Conservation (phyloP, 1,140 invertebrate genomes). For the Elysia chlorotica region DNA sequence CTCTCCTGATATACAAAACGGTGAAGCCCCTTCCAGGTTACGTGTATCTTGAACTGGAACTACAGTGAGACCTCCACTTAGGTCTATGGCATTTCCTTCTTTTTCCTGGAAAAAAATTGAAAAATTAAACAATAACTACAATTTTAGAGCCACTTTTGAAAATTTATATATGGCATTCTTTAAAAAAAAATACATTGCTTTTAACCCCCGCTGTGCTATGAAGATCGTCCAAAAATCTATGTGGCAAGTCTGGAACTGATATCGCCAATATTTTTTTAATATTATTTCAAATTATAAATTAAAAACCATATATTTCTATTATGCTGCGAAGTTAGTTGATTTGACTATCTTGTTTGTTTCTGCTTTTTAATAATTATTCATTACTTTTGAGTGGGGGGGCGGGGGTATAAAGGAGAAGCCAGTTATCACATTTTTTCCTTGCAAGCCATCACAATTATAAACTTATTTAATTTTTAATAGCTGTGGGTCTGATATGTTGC, state of each 20-base stretch:
- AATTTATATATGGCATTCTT: neutral
- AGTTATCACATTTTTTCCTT: too few relatives aligned
- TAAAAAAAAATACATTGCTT: neutral
- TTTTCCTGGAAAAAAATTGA: slow-evolving; percentile 41
- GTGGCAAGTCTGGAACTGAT: neutral
- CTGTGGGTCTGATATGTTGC: too few relatives aligned
- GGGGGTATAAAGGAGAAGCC: too few relatives aligned
- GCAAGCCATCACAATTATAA: too few relatives aligned
- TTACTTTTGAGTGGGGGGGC: too few relatives aligned
- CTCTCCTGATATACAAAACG: slow-evolving; percentile 15
- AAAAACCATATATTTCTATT: neutral
- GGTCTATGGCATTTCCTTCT: slow-evolving; percentile 50
- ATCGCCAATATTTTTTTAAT: neutral
- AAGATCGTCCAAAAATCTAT: neutral
- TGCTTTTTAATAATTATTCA: too few relatives aligned
- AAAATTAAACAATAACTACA: too few relatives aligned
- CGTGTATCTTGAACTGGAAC: slow-evolving; percentile 38
- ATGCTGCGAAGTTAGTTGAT: neutral
- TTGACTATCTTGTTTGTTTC: too few relatives aligned
- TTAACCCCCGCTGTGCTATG: neutral
- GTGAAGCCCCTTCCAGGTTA: slow-evolving; percentile 22
- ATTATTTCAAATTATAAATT: neutral
- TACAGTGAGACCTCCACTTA: slow-evolving; percentile 53
- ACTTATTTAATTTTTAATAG: too few relatives aligned
- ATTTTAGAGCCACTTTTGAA: too few relatives aligned